A percentile compares a stretch with the other conserved stretches of the same genome.
Evolutionary conservation across 1,140 invertebrate genomes (phyloP).

Genomic region (Brachionus paranguensis): DNA sequence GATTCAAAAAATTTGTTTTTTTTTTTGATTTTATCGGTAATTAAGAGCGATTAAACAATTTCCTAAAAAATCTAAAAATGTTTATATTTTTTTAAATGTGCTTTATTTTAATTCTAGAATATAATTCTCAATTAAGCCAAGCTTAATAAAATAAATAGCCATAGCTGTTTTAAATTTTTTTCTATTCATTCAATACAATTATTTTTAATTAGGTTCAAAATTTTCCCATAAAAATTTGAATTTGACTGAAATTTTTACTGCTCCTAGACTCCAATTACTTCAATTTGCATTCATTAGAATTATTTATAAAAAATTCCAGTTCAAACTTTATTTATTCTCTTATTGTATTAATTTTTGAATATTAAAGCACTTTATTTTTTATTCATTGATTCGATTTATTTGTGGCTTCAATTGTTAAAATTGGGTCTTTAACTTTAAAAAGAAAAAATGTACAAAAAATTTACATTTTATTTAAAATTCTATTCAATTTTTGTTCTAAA

Average conservation of each 20-base stretch:
- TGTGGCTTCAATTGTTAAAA: not conserved
- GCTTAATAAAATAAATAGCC: not conserved
- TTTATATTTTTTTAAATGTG: conserved; percentile 24
- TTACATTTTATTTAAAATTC: too few relatives aligned
- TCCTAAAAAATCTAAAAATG: not conserved
- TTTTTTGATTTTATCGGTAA: not conserved
- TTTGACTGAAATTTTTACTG: too few relatives aligned
- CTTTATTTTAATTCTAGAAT: not conserved
- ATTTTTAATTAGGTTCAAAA: not conserved
- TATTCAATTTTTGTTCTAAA: too few relatives aligned
- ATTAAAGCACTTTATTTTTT: not conserved
- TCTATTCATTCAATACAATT: not conserved
- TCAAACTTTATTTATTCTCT: not conserved
- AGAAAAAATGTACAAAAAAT: too few relatives aligned
- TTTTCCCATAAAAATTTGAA: not conserved
- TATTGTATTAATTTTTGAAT: not conserved
- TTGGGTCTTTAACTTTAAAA: too few relatives aligned
- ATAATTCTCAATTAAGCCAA: not conserved
- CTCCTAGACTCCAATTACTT: not conserved
- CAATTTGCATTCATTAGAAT: not conserved
- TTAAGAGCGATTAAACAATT: not conserved
- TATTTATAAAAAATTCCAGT: not conserved
- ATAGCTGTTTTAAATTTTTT: not conserved
- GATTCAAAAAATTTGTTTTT: not conserved
- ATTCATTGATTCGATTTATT: not conserved